A percentile compares a stretch with the other conserved stretches of the same genome.
Evolutionary conservation across 2,113 vertebrate genomes (phyloP).

Genomic region (Rhabdomys dilectus): DNA sequence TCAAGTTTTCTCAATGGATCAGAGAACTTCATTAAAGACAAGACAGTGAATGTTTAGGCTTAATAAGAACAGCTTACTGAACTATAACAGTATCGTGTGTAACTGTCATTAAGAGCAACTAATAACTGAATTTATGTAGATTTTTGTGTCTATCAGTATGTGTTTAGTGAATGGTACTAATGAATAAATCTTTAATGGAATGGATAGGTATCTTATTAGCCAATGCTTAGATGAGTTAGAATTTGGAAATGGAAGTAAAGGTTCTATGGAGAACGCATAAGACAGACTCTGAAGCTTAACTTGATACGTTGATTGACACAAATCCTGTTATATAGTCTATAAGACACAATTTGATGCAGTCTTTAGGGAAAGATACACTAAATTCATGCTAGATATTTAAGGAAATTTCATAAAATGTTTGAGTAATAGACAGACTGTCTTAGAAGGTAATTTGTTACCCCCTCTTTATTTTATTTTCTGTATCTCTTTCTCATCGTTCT

Average conservation of each 20-base stretch:
- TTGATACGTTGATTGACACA: fast-evolving
- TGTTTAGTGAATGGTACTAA: not conserved
- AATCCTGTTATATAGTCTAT: fast-evolving
- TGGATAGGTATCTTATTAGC: not conserved
- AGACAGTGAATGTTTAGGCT: not conserved
- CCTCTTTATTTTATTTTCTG: not conserved
- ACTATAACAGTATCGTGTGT: not conserved
- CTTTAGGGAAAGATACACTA: not conserved
- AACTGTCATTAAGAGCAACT: not conserved
- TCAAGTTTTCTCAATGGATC: not conserved
- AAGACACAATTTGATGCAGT: not conserved
- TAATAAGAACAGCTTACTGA: not conserved
- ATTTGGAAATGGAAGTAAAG: not conserved
- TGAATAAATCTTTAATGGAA: not conserved
- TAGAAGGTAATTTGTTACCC: not conserved
- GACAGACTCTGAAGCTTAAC: not conserved
- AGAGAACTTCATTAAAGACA: fast-evolving
- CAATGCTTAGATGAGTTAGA: not conserved
- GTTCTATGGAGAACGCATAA: not conserved
- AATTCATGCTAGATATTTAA: fast-evolving
- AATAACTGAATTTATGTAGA: not conserved
- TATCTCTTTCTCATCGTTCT: not conserved
- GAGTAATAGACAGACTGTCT: not conserved
- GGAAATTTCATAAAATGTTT: not conserved
- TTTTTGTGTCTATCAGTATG: not conserved